These are phyloP conservation scores for Epistrophe eligans DNA, from an alignment of 2,888 invertebrate genomes.

Conservation along the genomic window DNA sequence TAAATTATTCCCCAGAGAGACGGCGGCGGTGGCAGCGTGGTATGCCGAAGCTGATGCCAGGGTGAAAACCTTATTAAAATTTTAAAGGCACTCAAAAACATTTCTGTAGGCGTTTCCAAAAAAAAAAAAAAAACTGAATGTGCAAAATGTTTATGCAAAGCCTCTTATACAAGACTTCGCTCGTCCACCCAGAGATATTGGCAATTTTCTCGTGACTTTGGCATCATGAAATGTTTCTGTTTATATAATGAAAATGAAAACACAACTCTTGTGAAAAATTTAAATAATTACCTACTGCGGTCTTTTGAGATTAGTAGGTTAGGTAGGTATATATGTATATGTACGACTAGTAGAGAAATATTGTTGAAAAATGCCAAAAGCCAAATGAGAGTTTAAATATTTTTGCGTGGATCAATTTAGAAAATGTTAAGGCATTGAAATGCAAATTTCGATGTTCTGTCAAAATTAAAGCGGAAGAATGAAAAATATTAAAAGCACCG, in stretches of 20 bases:
- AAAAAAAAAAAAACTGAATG: slow-evolving; percentile 17
- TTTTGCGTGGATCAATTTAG: slow-evolving; percentile 14
- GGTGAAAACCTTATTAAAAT: slow-evolving; percentile 56
- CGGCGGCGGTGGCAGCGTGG: too few relatives aligned
- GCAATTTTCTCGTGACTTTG: not conserved
- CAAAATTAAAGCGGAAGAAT: not conserved
- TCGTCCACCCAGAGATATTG: slow-evolving; percentile 22
- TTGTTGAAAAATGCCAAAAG: slow-evolving; percentile 9
- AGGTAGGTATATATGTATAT: too few relatives aligned
- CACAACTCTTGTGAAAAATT: slow-evolving; percentile 25
- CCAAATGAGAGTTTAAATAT: slow-evolving; percentile 20
- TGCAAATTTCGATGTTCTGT: not conserved
- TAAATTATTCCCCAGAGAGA: slow-evolving; percentile 29
- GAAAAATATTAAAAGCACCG: too few relatives aligned
- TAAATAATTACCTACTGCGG: slow-evolving; percentile 29
- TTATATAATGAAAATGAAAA: slow-evolving; percentile 9
- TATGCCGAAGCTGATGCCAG: not conserved
- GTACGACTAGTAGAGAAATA: not conserved
- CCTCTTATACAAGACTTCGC: not conserved
- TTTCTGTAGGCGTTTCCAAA: slow-evolving; percentile 27
- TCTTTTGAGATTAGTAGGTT: slow-evolving; percentile 33
- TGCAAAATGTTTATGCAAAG: slow-evolving; percentile 3
- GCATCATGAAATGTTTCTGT: not conserved
- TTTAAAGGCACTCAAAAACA: slow-evolving; percentile 40
- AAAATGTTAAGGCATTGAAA: not conserved